Conservation (phyloP, 2,888 invertebrate species). For the Drosophila anomelani region DNA sequence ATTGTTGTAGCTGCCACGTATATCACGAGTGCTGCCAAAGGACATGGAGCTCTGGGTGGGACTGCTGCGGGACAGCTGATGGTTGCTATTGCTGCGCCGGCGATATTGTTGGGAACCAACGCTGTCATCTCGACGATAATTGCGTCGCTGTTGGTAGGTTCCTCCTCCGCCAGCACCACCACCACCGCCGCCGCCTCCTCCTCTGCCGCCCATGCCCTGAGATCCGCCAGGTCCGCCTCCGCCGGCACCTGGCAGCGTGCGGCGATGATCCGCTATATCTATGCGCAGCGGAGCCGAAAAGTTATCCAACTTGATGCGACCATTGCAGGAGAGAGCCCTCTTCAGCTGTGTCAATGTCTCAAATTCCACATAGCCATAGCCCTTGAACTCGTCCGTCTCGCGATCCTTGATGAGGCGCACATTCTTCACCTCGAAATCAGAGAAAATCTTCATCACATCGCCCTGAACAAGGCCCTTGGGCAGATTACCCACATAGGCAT, state of each 20-base stretch:
- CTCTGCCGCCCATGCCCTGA: constrained; percentile 33
- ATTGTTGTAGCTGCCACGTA: constrained; percentile 28
- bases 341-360: constrained; percentile 91
- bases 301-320: constrained; percentile 91
- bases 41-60: constrained; percentile 34
- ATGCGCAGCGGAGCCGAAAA: constrained; percentile 88
- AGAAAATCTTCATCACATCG: constrained; percentile 94
- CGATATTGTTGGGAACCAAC: constrained; percentile 46
- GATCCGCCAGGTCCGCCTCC: constrained; percentile 44
- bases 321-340: constrained; percentile 92
- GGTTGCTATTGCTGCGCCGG: constrained; percentile 24
- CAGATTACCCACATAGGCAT: constrained; percentile 97
- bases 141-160: constrained; percentile 53
- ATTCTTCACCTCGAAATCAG: constrained; percentile 89
- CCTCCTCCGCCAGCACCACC: constrained; percentile 48
- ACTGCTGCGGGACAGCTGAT: constrained; percentile 37
- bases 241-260: constrained; percentile 67
- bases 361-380: constrained; percentile 99
- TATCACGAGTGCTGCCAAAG: constrained; percentile 8
- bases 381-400: constrained; percentile 98
- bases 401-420: constrained; percentile 96
- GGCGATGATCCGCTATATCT: constrained; percentile 93
- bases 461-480: constrained; percentile 96
- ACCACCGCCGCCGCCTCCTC: constrained; percentile 66
- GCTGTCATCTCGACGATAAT: constrained; percentile 55